Evolutionary conservation across 2,113 vertebrate species (phyloP), one percentile per base, ranked within the genome.

Genomic region (Noturus placidus): DNA sequence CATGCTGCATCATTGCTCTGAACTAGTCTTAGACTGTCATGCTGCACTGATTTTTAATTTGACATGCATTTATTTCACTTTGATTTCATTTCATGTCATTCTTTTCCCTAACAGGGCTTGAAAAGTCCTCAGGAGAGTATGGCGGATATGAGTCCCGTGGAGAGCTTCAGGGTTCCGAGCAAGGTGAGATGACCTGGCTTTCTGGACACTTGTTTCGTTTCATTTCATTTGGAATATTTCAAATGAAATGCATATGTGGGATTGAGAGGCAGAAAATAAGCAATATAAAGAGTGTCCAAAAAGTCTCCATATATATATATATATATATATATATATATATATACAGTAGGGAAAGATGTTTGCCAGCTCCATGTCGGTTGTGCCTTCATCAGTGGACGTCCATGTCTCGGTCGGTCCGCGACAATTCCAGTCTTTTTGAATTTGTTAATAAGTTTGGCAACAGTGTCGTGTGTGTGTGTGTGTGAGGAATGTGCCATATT

Each of bases 61-160:
- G 25, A 35, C 33, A 15, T 65, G n/a, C 8, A 50, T 20, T 25
- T 70, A 74, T 59, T 19, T n/a, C 6, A 6, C 20, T 61, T 25
- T 61, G 46, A 61, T 61, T 30, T 17, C 20, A 63, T 27, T 72
- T 63, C 59, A 69, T 61, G 20, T 42, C n/a, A 3, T 22, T 83
- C n/a, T n/a, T n/a, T n/a, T n/a, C 86, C 84, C 90, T 57, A 67
- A 38, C 91, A 96, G 95, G 98, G 98, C 93, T 95, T 97, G 87
- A 98, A 96, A 94, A 99, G 98, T 93, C 98, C 98, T 80, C 98
- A 97, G 22, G 98, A 99, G 90, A 98, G 94, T 90, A 94, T 97
- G 94, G 93, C 96, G 83, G 97, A 99, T 91, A 95, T 99, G n/a
- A 97, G 97, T 92, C 97, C 97, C 54, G 92, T 98, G 91, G 98